Base-by-base conservation (phyloP, 2,797 vertebrate genomes). In the Astyanax mexicanus region DNA sequence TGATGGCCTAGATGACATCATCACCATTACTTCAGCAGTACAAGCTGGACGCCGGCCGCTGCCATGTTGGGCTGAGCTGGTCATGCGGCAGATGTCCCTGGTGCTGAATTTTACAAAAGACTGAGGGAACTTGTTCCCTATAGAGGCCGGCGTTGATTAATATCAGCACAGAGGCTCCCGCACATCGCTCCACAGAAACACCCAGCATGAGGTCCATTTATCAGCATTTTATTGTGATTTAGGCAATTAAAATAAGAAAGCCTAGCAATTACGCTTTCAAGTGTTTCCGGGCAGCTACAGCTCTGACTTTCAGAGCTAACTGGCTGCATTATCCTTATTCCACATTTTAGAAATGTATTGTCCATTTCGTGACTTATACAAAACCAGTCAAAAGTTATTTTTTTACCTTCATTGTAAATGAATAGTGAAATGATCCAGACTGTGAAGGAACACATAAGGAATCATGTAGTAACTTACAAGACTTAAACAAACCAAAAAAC, bases 1-100 rank as follows among this genome's bases (percentile, higher is more conserved):
- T 67, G 69, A 66, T 72, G 61, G 61, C 57, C 61, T 78, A 61
- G 13, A 40, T 78, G 69, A 72, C 42, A 72, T 78, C 75, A 78
- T 37, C 45, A 54, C 54, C 32, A 67, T 80, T 75, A 80, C 58
- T 69, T 57, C 73, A 75, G 72, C 17, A 60, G 58, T 19, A 25
- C 60, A 75, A 54, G 58, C 38, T 65, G 52, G 68, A 71, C n/a
- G 13, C 68, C 29, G 55, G 19, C 45, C 25, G 21, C 12, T 49
- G 52, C 38, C 61, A 66, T 55, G 42, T 42, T 75, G 51, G 7
- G 32, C 51, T 69, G 42, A 12, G 11, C 35, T 52, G 68, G 71
- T 44, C 52, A 45, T 65, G 45, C 69, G 72, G 11, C 23, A 51
- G 52, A 32, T 11, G 4, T 44, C 25, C 27, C 54, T 23, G 38